Conservation (phyloP, 2,888 invertebrate genomes). For the Drosophila leonis region DNA sequence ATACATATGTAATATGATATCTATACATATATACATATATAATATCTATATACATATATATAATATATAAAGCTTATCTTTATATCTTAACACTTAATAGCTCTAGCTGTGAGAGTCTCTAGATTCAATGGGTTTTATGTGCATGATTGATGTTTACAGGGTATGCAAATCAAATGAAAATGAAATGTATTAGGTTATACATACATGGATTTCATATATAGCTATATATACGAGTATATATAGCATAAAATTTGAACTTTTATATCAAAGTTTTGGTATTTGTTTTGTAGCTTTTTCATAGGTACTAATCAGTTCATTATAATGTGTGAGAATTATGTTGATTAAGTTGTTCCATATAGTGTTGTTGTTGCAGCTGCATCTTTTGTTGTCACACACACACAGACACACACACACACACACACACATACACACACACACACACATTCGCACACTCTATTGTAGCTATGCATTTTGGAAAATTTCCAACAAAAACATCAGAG, state of each 20-base stretch:
- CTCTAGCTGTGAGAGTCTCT: neutral
- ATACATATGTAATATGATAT: too few relatives aligned
- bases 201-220: slow-evolving; percentile 10
- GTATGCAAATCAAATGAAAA: slow-evolving; percentile 45
- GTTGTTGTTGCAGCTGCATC: slow-evolving; percentile 46
- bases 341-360: slow-evolving; percentile 24
- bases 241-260: slow-evolving; percentile 49
- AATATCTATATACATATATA: too few relatives aligned
- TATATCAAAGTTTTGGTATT: slow-evolving; percentile 40
- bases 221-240: neutral
- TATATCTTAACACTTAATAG: too few relatives aligned
- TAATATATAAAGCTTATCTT: too few relatives aligned
- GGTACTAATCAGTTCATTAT: slow-evolving; percentile 51
- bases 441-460: neutral
- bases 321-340: slow-evolving; percentile 73
- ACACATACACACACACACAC: neutral
- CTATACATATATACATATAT: too few relatives aligned
- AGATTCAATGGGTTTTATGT: neutral
- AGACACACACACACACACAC: neutral
- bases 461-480: slow-evolving; percentile 65
- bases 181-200: slow-evolving; percentile 23
- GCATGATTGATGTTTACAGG: slow-evolving; percentile 22
- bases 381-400: slow-evolving; percentile 31
- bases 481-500: slow-evolving; percentile 59
- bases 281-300: slow-evolving; percentile 13